Base-by-base conservation (phyloP, 2,113 vertebrate species). In the Serilophus lunatus region DNA sequence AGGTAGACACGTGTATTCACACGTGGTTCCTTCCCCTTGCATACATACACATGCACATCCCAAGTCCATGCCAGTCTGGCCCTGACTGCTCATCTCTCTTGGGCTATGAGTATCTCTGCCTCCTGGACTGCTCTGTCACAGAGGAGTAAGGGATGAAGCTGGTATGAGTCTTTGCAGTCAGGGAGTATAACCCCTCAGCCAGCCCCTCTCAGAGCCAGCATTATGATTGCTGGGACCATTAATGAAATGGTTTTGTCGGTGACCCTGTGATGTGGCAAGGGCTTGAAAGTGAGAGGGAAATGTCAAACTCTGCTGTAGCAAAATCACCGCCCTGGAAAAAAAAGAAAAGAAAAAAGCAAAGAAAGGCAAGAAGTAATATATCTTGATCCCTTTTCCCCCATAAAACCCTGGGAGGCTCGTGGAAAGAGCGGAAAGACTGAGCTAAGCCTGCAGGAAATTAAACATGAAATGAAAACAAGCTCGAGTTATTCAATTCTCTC, bases 391-490 rank as follows among this genome's bases (percentile, higher is more conserved):
- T 98, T 96, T 92, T 88, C 88, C 95, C 97, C 91, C 92, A 95
- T 95, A 96, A 98, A 97, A 95, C 97, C 97, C 97, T 97, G 97
- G 97, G 98, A 98, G 98, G 97, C 97, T 97, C 96, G 96, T 97
- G 97, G 98, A 98, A 96, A 97, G 92, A 97, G 98, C 96, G 96
- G 97, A 98, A 98, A 98, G 98, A 97, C 98, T 97, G 97, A 98
- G 97, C 99, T 98, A 98, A 98, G 98, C 97, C 98, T 97, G 98
- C 99, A 99, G 99, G 99, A 99, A 99, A 99, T 99, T 99, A 99
- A 99, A 99, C 98, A 98, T 97, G 98, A 99, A 99, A 99, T 98
- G 98, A 98, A 99, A 99, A 99, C 98, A 99, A 99, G 98, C 97
- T 97, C 93, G 82, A 96, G 96, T 98, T 98, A 98, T 98, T 98